Evolutionary conservation across 2,113 vertebrate species (phyloP).

Genomic region (Proterorhinus semilunaris): DNA sequence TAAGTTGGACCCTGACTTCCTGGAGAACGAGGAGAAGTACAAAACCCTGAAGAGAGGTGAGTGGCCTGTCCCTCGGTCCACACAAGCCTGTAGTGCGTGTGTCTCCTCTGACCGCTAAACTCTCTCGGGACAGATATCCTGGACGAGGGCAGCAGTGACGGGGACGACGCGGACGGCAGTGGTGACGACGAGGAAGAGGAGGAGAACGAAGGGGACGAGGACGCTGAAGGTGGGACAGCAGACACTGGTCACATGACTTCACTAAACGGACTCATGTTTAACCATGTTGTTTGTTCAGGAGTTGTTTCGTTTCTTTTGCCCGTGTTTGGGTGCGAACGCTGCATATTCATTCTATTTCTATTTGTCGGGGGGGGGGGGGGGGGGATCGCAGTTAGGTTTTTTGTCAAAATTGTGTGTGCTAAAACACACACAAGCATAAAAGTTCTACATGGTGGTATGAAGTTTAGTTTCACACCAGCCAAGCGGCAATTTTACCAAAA

Average conservation of each 20-base stretch:
- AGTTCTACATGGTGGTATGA: too few species aligned
- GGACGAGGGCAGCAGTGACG: conserved; percentile 93
- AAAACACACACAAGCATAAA: too few species aligned
- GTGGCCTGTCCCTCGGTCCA: conserved; percentile 3
- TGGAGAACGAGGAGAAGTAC: conserved; percentile 97
- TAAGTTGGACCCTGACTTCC: conserved; percentile 95
- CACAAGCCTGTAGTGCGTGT: too few species aligned
- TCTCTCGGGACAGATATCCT: conserved; percentile 83
- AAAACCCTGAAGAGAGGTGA: conserved; percentile 91
- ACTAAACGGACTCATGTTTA: background rate
- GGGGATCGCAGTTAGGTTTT: too few species aligned
- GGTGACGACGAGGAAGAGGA: conserved; percentile 87
- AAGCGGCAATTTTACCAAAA: too few species aligned
- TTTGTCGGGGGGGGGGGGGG: too few species aligned
- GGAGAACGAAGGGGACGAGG: conserved; percentile 74
- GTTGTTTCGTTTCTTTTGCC: too few species aligned
- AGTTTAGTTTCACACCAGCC: too few species aligned
- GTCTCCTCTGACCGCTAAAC: background rate
- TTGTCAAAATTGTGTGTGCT: too few species aligned
- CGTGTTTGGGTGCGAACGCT: too few species aligned
- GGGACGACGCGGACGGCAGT: conserved; percentile 85
- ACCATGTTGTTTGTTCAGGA: too few species aligned
- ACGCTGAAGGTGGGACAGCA: conserved; percentile 61
- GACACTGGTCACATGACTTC: background rate
- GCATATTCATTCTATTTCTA: too few species aligned